Evolutionary conservation across 2,113 vertebrate genomes (phyloP).

Genomic region (Cephalopholis sonnerati): DNA sequence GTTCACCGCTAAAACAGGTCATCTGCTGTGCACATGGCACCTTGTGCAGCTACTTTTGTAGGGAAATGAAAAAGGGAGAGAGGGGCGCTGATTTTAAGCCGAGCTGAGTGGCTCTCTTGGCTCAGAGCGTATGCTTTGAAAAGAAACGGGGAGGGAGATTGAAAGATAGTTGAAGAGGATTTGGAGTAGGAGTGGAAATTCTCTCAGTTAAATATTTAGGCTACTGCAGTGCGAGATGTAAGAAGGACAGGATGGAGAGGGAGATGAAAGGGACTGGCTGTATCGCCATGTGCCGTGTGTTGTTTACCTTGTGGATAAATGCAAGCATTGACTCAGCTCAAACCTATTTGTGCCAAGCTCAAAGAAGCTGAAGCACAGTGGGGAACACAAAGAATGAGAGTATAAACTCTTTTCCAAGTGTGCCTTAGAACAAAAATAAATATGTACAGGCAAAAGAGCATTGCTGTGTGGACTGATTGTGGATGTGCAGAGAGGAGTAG

Average conservation of each 20-base stretch:
- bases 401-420: conserved; percentile 18
- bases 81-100: conserved; percentile 44
- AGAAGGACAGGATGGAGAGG: conserved; percentile 39
- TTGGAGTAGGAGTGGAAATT: conserved; percentile 52
- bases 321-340: conserved; percentile 51
- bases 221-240: conserved; percentile 49
- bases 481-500: background rate
- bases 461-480: background rate
- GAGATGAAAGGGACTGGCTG: conserved; percentile 58
- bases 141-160: conserved; percentile 47
- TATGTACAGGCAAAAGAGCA: background rate
- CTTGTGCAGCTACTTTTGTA: conserved; percentile 27
- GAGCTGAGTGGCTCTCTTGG: conserved; percentile 47
- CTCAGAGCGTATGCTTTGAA: conserved; percentile 45
- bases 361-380: conserved; percentile 8
- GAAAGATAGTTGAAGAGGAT: conserved; percentile 56
- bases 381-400: conserved; percentile 26
- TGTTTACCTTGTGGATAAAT: conserved; percentile 65
- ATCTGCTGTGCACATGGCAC: conserved; percentile 77
- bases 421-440: conserved; percentile 14
- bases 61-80: conserved; percentile 30
- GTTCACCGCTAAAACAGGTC: conserved; percentile 58
- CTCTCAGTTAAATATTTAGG: conserved; percentile 65
- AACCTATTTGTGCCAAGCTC: conserved; percentile 38
- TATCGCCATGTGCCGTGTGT: conserved; percentile 43